Evolutionary conservation across 2,797 vertebrate species (phyloP), one percentile per base, ranked within the genome.

Genomic region (Enteromius anoplus): DNA sequence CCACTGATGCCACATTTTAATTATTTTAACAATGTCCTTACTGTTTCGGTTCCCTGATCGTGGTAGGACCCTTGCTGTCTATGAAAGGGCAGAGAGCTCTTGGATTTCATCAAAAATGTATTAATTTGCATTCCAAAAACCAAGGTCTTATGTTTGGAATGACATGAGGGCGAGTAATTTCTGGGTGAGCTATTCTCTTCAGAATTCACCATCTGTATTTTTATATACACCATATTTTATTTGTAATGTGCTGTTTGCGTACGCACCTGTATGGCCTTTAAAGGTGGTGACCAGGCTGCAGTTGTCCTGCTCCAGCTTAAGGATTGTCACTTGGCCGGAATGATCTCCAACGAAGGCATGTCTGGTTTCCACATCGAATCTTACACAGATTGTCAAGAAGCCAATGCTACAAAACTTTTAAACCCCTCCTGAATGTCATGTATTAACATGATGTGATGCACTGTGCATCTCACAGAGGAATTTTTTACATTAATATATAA

Each of bases 271-370:
- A 90, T 99, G 98, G 86, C 98, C 98, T 93, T 97, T 98, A 92
- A 99, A 98, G 3, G 97, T 97, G 0, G 98, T 99, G 82, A 99
- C 97, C 81, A 99, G 93, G 88, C 95, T 97, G 92, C 98, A 99
- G 92, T 89, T 96, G 91, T 98, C 97, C 92, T 97, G 97, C 88
- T 99, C 98, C 91, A 99, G 92, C 93, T 98, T 99, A 87, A 99
- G 94, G 87, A 99, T 98, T 72, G 98, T 99, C 91, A 99, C 98
- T 93, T 99, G 98, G 84, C 98, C 98, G 1, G 98, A 99, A 85
- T 97, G 96, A 88, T 99, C 98, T 29, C 98, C 98, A 23, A 99
- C 96, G 85, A 99, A 99, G 64, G 96, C 98, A 0, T 99, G 97
- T 82, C 97, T 95, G 3, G 97, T 99, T 93, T 99, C 98, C 86